Conservation (phyloP, 2,888 invertebrate species). For the Camponotus fellah region DNA sequence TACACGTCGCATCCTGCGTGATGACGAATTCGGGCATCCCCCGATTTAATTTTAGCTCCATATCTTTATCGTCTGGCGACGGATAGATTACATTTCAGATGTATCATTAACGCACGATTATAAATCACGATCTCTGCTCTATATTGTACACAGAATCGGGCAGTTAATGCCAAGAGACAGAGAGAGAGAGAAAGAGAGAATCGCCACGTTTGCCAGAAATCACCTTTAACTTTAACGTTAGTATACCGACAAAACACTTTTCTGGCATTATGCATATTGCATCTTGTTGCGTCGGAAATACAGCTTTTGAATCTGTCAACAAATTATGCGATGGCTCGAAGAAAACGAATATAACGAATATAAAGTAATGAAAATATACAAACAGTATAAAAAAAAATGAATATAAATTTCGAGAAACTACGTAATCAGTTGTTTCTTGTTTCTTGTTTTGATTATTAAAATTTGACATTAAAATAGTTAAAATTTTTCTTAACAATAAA, state of each 20-base stretch:
- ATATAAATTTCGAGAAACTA: neutral
- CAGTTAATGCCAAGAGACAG: conserved; percentile 22
- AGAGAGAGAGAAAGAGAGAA: neutral
- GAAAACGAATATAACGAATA: neutral
- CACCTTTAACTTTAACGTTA: neutral
- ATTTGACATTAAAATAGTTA: neutral
- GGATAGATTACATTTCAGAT: conserved; percentile 16
- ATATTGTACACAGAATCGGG: neutral
- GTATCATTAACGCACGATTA: conserved; percentile 37
- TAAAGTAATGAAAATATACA: conserved; percentile 1
- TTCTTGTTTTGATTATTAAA: neutral
- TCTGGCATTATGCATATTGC: neutral
- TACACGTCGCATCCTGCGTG: conserved; percentile 32
- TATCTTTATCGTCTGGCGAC: conserved; percentile 38
- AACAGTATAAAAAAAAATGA: neutral
- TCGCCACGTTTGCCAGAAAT: conserved; percentile 28
- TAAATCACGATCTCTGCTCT: conserved; percentile 28
- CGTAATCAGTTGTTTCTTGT: neutral
- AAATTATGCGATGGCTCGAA: conserved; percentile 18
- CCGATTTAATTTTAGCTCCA: conserved; percentile 36
- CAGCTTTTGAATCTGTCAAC: conserved; percentile 8
- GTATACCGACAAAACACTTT: neutral
- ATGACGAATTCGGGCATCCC: conserved; percentile 50
- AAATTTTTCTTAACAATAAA: neutral
- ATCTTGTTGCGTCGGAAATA: conserved; percentile 9